These are phyloP conservation scores for Leuctra nigra DNA, from an alignment of 2,888 invertebrate genomes.

Conservation along the genomic window DNA sequence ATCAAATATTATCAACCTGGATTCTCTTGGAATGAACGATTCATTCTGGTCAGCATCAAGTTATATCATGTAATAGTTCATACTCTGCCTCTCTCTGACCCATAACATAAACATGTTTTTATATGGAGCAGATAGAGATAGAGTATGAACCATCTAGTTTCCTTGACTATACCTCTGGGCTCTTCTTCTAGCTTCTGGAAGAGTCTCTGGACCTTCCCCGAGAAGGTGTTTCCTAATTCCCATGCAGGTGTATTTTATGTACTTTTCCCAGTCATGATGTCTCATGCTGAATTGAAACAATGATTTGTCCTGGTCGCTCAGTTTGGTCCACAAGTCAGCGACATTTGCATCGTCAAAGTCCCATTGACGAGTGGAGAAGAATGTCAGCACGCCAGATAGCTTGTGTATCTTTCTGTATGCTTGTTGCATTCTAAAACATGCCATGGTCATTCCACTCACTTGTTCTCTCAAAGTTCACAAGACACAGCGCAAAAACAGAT, in stretches of 20 bases:
- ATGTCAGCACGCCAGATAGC: conserved; percentile 14
- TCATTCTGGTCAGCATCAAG: too few species aligned
- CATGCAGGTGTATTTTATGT: neutral
- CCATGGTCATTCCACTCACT: too few species aligned
- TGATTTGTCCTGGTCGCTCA: conserved; percentile 4
- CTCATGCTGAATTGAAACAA: conserved; percentile 16
- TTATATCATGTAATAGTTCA: too few species aligned
- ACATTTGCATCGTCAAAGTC: conserved; percentile 11
- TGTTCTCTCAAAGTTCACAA: too few species aligned
- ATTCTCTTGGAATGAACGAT: too few species aligned
- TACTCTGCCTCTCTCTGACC: too few species aligned
- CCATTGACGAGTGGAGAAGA: conserved; percentile 17
- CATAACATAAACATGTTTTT: too few species aligned
- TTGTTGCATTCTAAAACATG: neutral
- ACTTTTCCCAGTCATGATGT: conserved; percentile 8
- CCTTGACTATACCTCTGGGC: too few species aligned
- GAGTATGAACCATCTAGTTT: too few species aligned
- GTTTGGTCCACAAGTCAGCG: conserved; percentile 8
- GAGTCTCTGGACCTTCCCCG: conserved; percentile 3
- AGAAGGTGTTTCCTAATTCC: conserved; percentile 9
- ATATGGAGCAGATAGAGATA: too few species aligned
- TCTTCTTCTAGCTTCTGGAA: conserved; percentile 15
- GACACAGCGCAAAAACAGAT: too few species aligned
- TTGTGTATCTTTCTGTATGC: conserved; percentile 17
- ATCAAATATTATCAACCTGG: too few species aligned